Percentiles rank a stretch among this genome's conserved stretches.
Conservation (phyloP, 2,797 vertebrate genomes). For the Acridotheres tristis region DNA sequence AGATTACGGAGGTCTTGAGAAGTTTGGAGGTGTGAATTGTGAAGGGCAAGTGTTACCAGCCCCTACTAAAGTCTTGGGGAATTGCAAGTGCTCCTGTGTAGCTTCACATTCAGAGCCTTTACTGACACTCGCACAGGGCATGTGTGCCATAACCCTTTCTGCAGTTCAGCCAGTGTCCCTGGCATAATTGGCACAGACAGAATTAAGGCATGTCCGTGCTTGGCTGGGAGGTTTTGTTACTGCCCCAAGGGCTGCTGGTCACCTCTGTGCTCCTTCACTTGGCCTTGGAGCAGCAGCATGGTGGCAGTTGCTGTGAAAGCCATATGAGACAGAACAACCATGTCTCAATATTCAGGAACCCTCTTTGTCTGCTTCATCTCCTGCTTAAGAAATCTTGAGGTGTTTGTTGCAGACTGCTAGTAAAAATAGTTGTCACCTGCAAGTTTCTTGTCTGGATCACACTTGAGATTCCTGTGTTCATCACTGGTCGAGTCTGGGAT, state of each 20-base stretch:
- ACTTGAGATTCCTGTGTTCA: background rate
- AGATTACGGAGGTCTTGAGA: background rate
- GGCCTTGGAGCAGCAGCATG: background rate
- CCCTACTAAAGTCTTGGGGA: background rate
- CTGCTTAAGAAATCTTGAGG: background rate
- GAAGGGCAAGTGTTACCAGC: background rate
- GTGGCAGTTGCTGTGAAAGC: background rate
- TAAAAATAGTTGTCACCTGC: background rate
- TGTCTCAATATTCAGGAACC: background rate
- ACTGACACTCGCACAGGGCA: background rate
- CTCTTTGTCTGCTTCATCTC: background rate
- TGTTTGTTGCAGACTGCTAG: background rate
- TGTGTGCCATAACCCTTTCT: background rate
- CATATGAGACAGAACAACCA: background rate
- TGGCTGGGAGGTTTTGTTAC: background rate
- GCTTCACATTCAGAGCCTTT: background rate
- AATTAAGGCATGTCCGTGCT: background rate
- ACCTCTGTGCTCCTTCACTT: background rate
- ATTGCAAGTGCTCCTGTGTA: background rate
- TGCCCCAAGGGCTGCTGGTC: background rate
- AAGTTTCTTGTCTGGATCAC: background rate
- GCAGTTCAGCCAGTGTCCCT: background rate
- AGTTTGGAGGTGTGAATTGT: background rate
- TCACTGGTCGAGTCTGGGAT: background rate
- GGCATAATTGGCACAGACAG: background rate